Evolutionary conservation across 2,888 invertebrate species (phyloP).

Genomic region (Rhabditoides inermis): DNA sequence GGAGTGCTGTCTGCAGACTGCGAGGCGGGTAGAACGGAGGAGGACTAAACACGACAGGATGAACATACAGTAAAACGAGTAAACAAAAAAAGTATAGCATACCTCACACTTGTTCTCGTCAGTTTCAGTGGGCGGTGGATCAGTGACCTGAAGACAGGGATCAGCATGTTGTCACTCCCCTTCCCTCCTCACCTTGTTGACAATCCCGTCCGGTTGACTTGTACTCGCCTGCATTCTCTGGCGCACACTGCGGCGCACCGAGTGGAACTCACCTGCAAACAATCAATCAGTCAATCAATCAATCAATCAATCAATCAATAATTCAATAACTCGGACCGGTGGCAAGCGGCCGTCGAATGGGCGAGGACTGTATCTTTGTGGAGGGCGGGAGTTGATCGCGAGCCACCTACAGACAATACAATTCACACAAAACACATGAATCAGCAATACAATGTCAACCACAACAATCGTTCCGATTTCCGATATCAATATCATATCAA

Average conservation of each 20-base stretch:
- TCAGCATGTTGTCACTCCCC: slow-evolving; percentile 8
- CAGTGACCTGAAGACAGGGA: slow-evolving; percentile 2
- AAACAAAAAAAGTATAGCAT: slow-evolving; percentile 4
- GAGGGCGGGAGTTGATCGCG: slow-evolving; percentile 9
- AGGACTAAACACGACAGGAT: background rate
- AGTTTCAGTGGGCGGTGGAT: too few relatives aligned
- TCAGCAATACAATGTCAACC: too few relatives aligned
- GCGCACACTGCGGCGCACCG: slow-evolving; percentile 8
- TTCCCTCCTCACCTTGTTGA: slow-evolving; percentile 6
- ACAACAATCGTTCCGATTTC: too few relatives aligned
- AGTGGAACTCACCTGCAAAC: slow-evolving; percentile 13
- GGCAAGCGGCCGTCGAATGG: slow-evolving; percentile 5
- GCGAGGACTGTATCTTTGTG: slow-evolving; percentile 8
- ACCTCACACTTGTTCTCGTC: slow-evolving; percentile 13
- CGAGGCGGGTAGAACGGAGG: background rate
- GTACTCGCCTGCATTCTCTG: slow-evolving; percentile 19
- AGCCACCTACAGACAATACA: slow-evolving; percentile 7
- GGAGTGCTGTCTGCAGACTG: background rate
- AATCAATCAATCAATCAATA: too few relatives aligned
- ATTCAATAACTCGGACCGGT: too few relatives aligned
- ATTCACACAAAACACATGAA: too few relatives aligned
- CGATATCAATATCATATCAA: too few relatives aligned
- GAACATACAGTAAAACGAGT: background rate
- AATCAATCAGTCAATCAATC: too few relatives aligned
- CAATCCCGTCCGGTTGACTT: slow-evolving; percentile 20